Evolutionary conservation across 2,888 invertebrate species (phyloP).

Genomic region (Pyrochroa serraticornis): DNA sequence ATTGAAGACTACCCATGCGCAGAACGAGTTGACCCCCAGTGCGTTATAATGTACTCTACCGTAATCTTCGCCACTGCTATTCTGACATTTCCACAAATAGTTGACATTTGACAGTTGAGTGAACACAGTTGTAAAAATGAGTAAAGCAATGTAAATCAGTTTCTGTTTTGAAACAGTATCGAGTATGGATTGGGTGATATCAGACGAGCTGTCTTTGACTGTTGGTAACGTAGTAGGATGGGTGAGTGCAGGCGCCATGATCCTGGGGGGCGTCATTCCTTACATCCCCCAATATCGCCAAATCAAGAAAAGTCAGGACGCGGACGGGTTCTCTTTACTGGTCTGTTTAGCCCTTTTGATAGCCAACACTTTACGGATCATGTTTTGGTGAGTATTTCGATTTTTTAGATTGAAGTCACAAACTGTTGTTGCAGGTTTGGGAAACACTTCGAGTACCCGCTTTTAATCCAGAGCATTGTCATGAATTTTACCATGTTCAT

Average conservation of each 20-base stretch:
- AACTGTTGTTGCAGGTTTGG: conserved; percentile 81
- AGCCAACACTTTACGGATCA: conserved; percentile 94
- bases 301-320: conserved; percentile 87
- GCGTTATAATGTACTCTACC: no score
- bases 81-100: conserved; percentile 16
- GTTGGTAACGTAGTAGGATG: conserved; percentile 79
- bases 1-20: no score
- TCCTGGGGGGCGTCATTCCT: conserved; percentile 93
- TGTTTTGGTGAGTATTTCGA: conserved; percentile 86
- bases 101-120: conserved; percentile 23
- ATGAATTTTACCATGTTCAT: conserved; percentile 97
- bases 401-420: not conserved
- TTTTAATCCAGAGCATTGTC: conserved; percentile 93
- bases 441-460: conserved; percentile 92
- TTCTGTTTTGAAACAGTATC: conserved; percentile 25
- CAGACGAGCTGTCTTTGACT: conserved; percentile 75
- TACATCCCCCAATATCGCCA: conserved; percentile 96
- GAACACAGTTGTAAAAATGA: conserved; percentile 16
- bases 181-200: conserved; percentile 79
- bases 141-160: conserved; percentile 5
- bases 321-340: conserved; percentile 96
- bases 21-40: no score
- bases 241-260: conserved; percentile 87
- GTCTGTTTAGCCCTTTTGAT: conserved; percentile 94
- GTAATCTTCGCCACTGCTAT: conserved; percentile 4